Conservation (phyloP, 2,888 invertebrate genomes). For the Cremastinae sp. region DNA sequence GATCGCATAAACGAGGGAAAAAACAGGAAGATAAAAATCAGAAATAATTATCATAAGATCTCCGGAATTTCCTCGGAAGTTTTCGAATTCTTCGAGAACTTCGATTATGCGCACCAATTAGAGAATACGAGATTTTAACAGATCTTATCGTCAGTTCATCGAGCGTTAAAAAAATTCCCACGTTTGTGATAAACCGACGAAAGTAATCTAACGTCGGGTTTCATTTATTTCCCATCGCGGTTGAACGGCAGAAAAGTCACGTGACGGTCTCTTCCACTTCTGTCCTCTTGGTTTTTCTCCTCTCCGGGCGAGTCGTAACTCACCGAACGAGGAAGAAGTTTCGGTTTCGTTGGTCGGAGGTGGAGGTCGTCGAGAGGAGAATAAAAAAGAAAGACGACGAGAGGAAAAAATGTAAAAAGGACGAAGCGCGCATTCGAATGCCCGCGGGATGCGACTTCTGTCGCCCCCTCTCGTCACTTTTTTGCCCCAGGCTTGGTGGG, state of each 20-base stretch:
- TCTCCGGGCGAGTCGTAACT: background rate
- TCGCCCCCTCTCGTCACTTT: conserved; percentile 3
- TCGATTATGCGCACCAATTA: too few species aligned
- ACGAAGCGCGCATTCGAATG: conserved; percentile 42
- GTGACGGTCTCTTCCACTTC: background rate
- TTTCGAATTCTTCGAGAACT: too few species aligned
- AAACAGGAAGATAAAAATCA: too few species aligned
- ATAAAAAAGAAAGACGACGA: conserved; percentile 6
- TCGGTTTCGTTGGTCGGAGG: conserved; percentile 60
- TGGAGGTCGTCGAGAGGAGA: conserved; percentile 53
- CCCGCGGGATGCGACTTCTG: conserved; percentile 59
- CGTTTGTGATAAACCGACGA: conserved; percentile 8
- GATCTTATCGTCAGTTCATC: too few species aligned
- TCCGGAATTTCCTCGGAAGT: too few species aligned
- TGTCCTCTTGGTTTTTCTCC: background rate
- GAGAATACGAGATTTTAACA: too few species aligned
- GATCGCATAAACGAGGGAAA: too few species aligned
- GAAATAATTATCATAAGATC: too few species aligned
- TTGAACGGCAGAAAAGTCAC: conserved; percentile 17
- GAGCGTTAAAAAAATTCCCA: conserved; percentile 12
- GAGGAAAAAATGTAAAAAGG: conserved; percentile 2
- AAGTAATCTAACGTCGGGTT: background rate
- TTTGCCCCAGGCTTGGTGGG: background rate
- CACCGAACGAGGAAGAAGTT: conserved; percentile 47
- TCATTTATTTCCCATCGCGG: background rate